Conservation (phyloP, 1,140 invertebrate species). For the Euschistus heros region DNA sequence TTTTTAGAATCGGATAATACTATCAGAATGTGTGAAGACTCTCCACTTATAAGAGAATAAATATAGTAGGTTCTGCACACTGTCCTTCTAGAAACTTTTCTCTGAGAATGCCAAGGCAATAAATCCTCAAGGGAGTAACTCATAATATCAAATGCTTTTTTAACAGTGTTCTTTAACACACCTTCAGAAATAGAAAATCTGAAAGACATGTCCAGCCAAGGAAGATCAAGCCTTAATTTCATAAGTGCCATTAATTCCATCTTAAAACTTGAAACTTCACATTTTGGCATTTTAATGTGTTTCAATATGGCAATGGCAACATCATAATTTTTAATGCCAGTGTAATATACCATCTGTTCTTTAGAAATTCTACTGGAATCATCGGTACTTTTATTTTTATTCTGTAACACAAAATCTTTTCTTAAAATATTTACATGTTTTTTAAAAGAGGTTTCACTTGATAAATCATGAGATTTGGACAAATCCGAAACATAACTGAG, state of each 20-base stretch:
- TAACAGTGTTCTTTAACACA: not conserved
- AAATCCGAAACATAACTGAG: not conserved
- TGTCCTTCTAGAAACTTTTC: not conserved
- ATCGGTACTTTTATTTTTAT: not conserved
- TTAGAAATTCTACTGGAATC: not conserved
- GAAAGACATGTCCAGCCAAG: constrained; percentile 2
- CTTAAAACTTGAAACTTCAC: constrained; percentile 1
- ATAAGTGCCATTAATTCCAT: constrained; percentile 9
- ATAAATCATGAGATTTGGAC: too few species aligned
- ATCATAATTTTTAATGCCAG: constrained; percentile 5
- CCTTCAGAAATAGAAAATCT: constrained; percentile 2
- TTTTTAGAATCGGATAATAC: not conserved
- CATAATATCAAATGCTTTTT: not conserved
- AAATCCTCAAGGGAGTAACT: not conserved
- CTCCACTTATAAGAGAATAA: not conserved
- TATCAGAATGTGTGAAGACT: not conserved
- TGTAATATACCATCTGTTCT: constrained; percentile 1
- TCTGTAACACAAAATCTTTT: not conserved
- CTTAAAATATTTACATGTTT: constrained; percentile 2
- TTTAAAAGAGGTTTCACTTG: not conserved
- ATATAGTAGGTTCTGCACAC: not conserved
- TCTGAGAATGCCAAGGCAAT: constrained; percentile 8
- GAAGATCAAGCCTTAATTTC: constrained; percentile 1
- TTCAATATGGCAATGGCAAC: not conserved
- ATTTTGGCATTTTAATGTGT: constrained; percentile 5